Evolutionary conservation across 2,113 vertebrate genomes (phyloP), one percentile per base, ranked within the genome.

Genomic region (Melanocharis versteri): DNA sequence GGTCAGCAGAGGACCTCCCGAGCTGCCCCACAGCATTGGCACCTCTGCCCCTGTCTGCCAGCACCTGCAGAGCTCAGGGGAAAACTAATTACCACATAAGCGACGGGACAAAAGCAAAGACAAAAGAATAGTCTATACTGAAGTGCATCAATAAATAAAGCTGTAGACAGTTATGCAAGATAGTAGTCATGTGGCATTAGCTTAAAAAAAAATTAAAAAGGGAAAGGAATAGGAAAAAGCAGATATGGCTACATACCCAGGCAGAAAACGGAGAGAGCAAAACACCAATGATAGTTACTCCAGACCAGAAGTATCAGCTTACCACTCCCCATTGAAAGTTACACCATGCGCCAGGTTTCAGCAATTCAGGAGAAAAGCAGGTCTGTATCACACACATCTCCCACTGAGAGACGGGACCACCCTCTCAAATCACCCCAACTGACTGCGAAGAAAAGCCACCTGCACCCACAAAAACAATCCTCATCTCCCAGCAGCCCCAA

Each of bases 211-310:
- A 60, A 48, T 14, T 47, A 20, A 10, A 10, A 42, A 21, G 13
- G 7, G 7, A 47, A 83, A 39, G n/a, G 20, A 39, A 51, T 5
- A 72, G 4, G 13, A 26, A 66, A 70, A 69, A 33, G 26, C 42
- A 89, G 28, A 69, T 50, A 83, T 5, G 35, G 39, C 26, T 54
- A 50, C 15, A 31, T 14, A 76, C 4, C 3, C 31, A 30, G 33
- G 33, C 7, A 48, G 24, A 91, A 82, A 47, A 53, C 0, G 0
- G 6, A 31, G 13, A 44, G 16, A 69, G 33, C 4, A 2, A 71
- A 44, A 40, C 30, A 40, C 21, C 16, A 53, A 13, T 10, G 35
- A n/a, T 12, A 64, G 56, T 17, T 33, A 40, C 23, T 60, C 50
- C 47, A 15, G 13, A 89, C 47, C 8, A 66, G 26, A 87, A 68